Conservation (phyloP, 1,140 invertebrate genomes). For the Lasioglossum albipes region DNA sequence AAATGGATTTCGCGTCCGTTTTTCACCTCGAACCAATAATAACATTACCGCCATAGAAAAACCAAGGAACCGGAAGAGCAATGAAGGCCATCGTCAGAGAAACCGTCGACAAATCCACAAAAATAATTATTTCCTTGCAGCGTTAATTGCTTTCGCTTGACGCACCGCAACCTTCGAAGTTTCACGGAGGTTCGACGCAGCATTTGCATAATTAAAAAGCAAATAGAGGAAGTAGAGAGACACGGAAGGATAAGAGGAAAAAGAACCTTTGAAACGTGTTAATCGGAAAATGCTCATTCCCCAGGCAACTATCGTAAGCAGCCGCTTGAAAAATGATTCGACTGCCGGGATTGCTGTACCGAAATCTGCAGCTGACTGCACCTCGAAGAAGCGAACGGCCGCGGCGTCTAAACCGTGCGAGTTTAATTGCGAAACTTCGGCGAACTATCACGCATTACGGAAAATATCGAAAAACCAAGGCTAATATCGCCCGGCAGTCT, state of each 20-base stretch:
- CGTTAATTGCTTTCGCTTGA: background rate
- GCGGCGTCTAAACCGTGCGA: constrained; percentile 21
- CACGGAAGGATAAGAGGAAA: too few relatives aligned
- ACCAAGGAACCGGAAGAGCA: too few relatives aligned
- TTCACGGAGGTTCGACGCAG: too few relatives aligned
- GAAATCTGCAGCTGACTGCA: background rate
- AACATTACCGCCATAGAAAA: too few relatives aligned
- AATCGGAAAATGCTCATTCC: too few relatives aligned
- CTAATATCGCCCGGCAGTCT: constrained; percentile 37
- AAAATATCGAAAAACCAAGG: constrained; percentile 62
- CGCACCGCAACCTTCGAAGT: background rate
- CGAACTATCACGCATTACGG: constrained; percentile 63
- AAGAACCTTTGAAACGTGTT: too few relatives aligned
- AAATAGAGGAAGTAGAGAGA: too few relatives aligned
- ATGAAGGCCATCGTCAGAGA: background rate
- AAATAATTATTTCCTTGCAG: background rate
- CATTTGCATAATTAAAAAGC: too few relatives aligned
- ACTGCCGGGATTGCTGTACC: background rate
- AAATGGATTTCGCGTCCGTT: too few relatives aligned
- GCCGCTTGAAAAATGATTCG: constrained; percentile 34
- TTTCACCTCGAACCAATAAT: too few relatives aligned
- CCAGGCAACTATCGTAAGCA: background rate
- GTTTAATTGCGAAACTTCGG: constrained; percentile 66
- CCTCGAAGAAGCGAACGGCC: background rate
- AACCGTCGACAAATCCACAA: background rate